A percentile compares a stretch with the other conserved stretches of the same genome.
Evolutionary conservation across 2,888 invertebrate species (phyloP).

Genomic region (Ferdinandea cuprea): DNA sequence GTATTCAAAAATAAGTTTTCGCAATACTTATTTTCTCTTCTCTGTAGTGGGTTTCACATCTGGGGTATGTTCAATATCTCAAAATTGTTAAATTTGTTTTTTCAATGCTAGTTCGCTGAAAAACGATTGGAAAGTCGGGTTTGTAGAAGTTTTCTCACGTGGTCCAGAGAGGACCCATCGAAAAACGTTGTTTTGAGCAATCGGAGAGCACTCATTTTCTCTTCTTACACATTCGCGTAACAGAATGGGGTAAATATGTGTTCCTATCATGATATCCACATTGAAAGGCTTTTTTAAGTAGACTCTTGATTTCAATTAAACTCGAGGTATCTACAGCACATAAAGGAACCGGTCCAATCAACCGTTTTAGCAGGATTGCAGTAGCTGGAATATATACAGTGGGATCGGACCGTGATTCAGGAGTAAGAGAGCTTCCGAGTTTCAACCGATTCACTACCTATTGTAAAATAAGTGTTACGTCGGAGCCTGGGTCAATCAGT

Average conservation of each 20-base stretch:
- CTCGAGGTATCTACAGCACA: not conserved
- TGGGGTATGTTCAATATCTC: slow-evolving; percentile 18
- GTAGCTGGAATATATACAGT: not conserved
- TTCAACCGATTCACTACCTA: slow-evolving; percentile 16
- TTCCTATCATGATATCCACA: no score
- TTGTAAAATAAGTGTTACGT: slow-evolving; percentile 10
- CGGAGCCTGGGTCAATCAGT: slow-evolving; percentile 25
- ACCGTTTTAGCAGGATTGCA: no score
- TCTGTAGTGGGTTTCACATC: slow-evolving; percentile 1
- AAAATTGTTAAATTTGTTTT: slow-evolving; percentile 27
- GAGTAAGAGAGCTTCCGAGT: slow-evolving; percentile 4
- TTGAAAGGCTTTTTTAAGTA: slow-evolving; percentile 27
- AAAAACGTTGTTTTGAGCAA: slow-evolving; percentile 29
- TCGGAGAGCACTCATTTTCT: not conserved
- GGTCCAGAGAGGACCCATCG: slow-evolving; percentile 32
- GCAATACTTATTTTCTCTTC: not conserved
- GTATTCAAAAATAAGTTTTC: not conserved
- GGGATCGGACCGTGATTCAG: not conserved
- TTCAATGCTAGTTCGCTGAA: slow-evolving; percentile 7
- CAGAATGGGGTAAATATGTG: slow-evolving; percentile 33
- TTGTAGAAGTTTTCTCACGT: not conserved
- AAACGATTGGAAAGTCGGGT: not conserved
- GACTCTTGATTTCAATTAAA: slow-evolving; percentile 18
- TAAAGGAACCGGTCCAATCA: slow-evolving; percentile 25
- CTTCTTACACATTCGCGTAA: slow-evolving; percentile 7